Percentiles rank a stretch among this genome's conserved stretches.
phyloP scores from a whole-genome alignment of 2,888 invertebrate species.

The Diachrysia chrysitis region DNA sequence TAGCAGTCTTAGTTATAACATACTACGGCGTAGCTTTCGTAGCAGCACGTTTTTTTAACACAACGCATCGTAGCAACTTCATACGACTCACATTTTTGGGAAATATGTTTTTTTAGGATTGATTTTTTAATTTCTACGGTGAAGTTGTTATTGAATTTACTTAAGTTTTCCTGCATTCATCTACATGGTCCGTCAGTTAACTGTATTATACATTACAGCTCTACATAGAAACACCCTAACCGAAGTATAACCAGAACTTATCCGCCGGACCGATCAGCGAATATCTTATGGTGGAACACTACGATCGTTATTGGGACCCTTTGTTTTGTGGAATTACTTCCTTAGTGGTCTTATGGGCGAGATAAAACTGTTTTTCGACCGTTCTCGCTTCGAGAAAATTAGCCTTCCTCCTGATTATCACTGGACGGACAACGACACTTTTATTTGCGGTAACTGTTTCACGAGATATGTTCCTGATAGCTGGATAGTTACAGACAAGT shows the following conservation, averaged over 20 bases:
- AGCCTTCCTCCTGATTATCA: conserved; percentile 72
- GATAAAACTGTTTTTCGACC: conserved; percentile 79
- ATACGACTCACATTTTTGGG: background rate
- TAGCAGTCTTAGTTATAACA: background rate
- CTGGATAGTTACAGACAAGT: conserved; percentile 49
- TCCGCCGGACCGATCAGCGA: conserved; percentile 71
- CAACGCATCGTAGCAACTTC: background rate
- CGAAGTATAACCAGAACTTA: conserved; percentile 55
- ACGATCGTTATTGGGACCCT: conserved; percentile 73
- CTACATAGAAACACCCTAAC: conserved; percentile 48
- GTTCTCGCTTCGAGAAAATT: conserved; percentile 72
- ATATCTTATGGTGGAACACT: conserved; percentile 69
- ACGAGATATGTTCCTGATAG: conserved; percentile 48
- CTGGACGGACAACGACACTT: conserved; percentile 56
- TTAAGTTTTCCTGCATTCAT: conserved; percentile 22
- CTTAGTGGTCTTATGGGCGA: conserved; percentile 79
- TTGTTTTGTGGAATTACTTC: conserved; percentile 82
- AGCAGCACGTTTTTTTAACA: background rate
- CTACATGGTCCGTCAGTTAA: background rate
- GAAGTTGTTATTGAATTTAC: background rate
- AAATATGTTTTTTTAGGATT: no score
- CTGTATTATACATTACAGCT: conserved; percentile 36
- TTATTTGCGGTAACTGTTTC: conserved; percentile 67
- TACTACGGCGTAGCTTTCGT: background rate
- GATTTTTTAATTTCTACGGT: no score